Conservation (phyloP, 2,888 invertebrate genomes). For the Acrobasis repandana region DNA sequence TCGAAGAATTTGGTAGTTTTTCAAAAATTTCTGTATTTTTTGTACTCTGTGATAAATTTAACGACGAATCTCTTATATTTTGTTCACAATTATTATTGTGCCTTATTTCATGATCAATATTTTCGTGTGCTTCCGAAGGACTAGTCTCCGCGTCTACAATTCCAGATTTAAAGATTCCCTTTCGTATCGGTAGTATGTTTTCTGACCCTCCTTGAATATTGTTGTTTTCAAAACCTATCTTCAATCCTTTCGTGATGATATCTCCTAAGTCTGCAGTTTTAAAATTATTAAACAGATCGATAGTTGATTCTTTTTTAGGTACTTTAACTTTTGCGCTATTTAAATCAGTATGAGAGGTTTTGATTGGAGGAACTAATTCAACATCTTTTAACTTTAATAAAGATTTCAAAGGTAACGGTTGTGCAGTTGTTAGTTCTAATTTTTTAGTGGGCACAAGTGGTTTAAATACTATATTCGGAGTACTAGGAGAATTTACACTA, state of each 20-base stretch:
- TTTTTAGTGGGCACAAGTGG: slow-evolving; percentile 27
- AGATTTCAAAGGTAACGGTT: slow-evolving; percentile 42
- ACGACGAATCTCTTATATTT: not conserved
- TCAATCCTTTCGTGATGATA: slow-evolving; percentile 18
- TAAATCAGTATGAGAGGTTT: slow-evolving; percentile 22
- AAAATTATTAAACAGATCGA: slow-evolving; percentile 1
- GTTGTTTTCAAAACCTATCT: slow-evolving; percentile 15
- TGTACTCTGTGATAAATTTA: not conserved
- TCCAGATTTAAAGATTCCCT: slow-evolving; percentile 6
- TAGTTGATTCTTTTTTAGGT: slow-evolving; percentile 16
- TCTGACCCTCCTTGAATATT: not conserved
- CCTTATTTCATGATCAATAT: not conserved
- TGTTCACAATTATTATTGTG: not conserved
- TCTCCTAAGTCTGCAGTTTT: slow-evolving; percentile 16
- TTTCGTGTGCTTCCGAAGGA: slow-evolving; percentile 15
- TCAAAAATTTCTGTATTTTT: slow-evolving; percentile 13
- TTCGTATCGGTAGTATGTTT: slow-evolving; percentile 17
- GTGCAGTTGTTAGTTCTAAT: slow-evolving; percentile 28
- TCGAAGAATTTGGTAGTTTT: not conserved
- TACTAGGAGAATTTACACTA: slow-evolving; percentile 19
- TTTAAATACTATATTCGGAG: slow-evolving; percentile 24
- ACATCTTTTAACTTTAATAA: slow-evolving; percentile 57
- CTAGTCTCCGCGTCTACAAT: slow-evolving; percentile 14
- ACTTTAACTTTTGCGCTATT: slow-evolving; percentile 20
- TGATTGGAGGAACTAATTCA: slow-evolving; percentile 38